Evolutionary conservation across 2,113 vertebrate species (phyloP).

Genomic region (Laticauda laticaudata): DNA sequence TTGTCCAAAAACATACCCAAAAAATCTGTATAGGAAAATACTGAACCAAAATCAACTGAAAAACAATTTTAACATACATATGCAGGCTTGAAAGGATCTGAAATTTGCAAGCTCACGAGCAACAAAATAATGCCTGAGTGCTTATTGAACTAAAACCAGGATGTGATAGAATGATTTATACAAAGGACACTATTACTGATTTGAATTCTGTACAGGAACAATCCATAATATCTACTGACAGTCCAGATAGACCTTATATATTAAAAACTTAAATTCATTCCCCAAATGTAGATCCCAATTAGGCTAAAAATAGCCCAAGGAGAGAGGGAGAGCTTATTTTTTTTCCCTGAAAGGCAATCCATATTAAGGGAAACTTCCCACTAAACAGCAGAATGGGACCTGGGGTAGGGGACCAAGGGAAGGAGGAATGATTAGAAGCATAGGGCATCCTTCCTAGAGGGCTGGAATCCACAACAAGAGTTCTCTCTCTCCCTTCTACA

Average conservation of each 20-base stretch:
- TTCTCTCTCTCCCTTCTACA: not conserved
- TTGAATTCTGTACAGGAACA: not conserved
- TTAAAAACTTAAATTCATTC: not conserved
- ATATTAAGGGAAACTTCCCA: not conserved
- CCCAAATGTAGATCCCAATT: not conserved
- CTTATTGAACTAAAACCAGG: not conserved
- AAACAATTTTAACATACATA: not conserved
- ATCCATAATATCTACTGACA: not conserved
- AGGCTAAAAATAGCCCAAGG: not conserved
- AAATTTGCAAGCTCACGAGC: not conserved
- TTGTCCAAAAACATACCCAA: not conserved
- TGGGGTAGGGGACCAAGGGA: not conserved
- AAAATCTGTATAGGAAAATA: not conserved
- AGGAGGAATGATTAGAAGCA: not conserved
- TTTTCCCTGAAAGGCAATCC: not conserved
- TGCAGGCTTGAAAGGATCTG: not conserved
- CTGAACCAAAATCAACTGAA: not conserved
- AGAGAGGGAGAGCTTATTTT: not conserved
- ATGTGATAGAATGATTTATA: not conserved
- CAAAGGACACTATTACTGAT: not conserved
- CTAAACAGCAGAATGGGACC: not conserved
- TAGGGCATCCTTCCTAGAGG: not conserved
- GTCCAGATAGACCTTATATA: not conserved
- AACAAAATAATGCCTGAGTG: not conserved
- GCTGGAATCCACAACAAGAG: not conserved